These are phyloP conservation scores for Molossus molossus DNA, from an alignment of 2,797 vertebrate species.

Conservation along the genomic window DNA sequence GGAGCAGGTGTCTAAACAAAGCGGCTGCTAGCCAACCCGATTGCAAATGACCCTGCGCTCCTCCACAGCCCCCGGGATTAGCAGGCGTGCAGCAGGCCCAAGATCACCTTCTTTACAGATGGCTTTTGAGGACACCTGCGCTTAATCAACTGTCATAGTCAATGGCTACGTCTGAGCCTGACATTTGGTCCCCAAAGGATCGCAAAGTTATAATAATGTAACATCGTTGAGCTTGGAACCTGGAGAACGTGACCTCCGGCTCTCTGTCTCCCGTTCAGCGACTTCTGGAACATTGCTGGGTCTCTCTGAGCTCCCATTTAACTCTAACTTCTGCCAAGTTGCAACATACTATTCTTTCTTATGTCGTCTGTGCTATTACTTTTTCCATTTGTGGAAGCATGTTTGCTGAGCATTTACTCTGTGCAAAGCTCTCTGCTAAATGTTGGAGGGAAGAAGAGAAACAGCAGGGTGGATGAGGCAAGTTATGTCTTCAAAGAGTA, in stretches of 20 bases:
- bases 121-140: constrained; percentile 71
- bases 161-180: constrained; percentile 51
- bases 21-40: constrained; percentile 90
- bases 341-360: neutral
- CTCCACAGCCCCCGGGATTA: constrained; percentile 54
- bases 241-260: neutral
- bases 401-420: neutral
- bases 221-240: neutral
- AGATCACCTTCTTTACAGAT: constrained; percentile 22
- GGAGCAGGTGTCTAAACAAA: constrained; percentile 94
- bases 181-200: constrained; percentile 24
- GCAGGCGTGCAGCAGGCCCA: neutral
- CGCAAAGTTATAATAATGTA: neutral
- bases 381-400: neutral
- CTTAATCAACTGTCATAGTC: constrained; percentile 38
- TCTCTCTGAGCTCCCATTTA: neutral
- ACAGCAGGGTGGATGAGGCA: neutral
- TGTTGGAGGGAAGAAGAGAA: neutral
- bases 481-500: neutral
- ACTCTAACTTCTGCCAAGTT: neutral
- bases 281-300: neutral
- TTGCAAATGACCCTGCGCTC: constrained; percentile 67
- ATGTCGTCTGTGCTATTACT: neutral
- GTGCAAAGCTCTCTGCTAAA: neutral
- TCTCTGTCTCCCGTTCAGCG: neutral